Conservation (phyloP, 37 sponge, comb jelly and placozoan species). For the Ianthella basta region DNA sequence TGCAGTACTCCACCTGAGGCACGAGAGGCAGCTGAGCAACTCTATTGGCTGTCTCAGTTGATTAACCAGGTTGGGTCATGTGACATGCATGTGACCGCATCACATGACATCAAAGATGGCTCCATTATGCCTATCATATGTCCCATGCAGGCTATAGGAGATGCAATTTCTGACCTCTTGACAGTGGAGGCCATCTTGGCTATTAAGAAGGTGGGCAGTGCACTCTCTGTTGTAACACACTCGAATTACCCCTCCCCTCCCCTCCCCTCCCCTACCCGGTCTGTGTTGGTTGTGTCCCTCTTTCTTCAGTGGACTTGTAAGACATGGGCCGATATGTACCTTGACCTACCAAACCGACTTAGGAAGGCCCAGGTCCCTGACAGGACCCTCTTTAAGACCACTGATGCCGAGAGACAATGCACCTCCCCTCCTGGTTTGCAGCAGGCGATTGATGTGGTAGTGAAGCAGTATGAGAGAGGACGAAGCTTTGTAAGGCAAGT, state of each 20-base stretch:
- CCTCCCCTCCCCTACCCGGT: neutral
- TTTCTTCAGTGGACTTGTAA: conserved; percentile 73
- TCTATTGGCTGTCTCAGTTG: conserved; percentile 58
- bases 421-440: conserved; percentile 78
- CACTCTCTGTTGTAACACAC: too few species aligned
- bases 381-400: conserved; percentile 73
- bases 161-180: conserved; percentile 89
- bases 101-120: neutral
- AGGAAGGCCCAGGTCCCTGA: conserved; percentile 85
- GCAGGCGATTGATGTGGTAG: conserved; percentile 71
- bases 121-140: neutral
- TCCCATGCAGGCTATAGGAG: conserved; percentile 79
- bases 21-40: conserved; percentile 44
- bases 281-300: neutral
- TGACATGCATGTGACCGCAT: neutral
- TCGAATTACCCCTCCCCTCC: too few species aligned
- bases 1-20: conserved; percentile 3
- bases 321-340: conserved; percentile 78
- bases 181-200: conserved; percentile 83
- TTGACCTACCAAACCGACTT: conserved; percentile 87
- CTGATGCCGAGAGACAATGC: conserved; percentile 78
- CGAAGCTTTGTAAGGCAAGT: conserved; percentile 88
- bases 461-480: conserved; percentile 34
- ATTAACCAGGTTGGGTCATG: conserved; percentile 71
- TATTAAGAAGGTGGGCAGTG: conserved; percentile 35